These are phyloP conservation scores for Aromia moschata DNA, from an alignment of 2,888 invertebrate genomes.

Conservation along the genomic window DNA sequence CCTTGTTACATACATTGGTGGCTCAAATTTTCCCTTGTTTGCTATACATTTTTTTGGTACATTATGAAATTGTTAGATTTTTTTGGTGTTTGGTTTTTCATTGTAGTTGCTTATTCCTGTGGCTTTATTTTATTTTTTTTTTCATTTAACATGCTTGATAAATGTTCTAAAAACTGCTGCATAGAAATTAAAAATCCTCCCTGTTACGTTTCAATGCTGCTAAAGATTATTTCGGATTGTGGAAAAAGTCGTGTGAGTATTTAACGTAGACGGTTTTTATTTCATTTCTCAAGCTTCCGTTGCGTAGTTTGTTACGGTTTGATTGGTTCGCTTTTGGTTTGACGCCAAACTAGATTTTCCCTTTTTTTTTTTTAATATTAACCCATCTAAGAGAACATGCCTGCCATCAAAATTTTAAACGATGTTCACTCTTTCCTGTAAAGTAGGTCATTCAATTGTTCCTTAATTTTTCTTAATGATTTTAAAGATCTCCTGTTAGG, in stretches of 20 bases:
- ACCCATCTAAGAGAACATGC: too few species aligned
- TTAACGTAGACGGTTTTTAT: constrained; percentile 39
- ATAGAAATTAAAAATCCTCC: too few species aligned
- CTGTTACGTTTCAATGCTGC: constrained; percentile 45
- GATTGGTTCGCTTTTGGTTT: not conserved
- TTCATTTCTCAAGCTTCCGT: constrained; percentile 42
- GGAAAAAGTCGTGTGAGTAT: constrained; percentile 60
- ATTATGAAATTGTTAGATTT: constrained; percentile 37
- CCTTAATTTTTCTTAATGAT: too few species aligned
- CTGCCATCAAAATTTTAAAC: too few species aligned
- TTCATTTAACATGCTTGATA: constrained; percentile 43
- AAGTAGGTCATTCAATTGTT: too few species aligned
- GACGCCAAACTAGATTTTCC: not conserved
- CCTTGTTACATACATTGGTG: constrained; percentile 25
- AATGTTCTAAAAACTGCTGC: constrained; percentile 46
- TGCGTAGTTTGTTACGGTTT: constrained; percentile 10
- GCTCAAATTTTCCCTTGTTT: constrained; percentile 34
- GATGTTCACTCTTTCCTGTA: too few species aligned
- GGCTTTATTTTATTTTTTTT: not conserved
- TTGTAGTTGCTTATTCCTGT: constrained; percentile 28
- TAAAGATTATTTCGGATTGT: constrained; percentile 55
- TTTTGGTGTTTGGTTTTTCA: constrained; percentile 46
- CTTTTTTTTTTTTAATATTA: not conserved
- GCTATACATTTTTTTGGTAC: constrained; percentile 27
- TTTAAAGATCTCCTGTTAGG: too few species aligned